phyloP scores from a whole-genome alignment of 92 coral and sea anemone genomes.

The Epizoanthus illoricatus region DNA sequence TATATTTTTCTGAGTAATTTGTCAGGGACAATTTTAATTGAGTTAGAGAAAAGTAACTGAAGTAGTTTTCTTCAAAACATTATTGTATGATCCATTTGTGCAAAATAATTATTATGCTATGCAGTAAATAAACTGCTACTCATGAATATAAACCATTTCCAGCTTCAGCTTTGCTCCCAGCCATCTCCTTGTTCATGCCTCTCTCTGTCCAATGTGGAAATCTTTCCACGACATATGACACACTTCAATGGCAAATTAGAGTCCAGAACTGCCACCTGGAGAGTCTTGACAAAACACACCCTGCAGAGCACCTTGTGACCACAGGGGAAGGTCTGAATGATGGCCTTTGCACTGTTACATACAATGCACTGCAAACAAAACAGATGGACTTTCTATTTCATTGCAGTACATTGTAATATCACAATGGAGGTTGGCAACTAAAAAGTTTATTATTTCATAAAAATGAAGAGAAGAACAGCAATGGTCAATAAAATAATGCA shows the following conservation, averaged over 20 bases:
- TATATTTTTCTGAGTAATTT: too few species aligned
- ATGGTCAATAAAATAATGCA: not conserved
- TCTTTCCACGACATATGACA: constrained; percentile 82
- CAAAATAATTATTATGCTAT: too few species aligned
- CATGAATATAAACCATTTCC: too few species aligned
- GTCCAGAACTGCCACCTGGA: constrained; percentile 89
- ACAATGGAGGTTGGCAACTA: not conserved
- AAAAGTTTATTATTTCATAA: not conserved
- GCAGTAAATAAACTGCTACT: too few species aligned
- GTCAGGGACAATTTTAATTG: too few species aligned
- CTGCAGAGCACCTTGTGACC: constrained; percentile 81
- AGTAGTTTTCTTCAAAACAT: too few species aligned
- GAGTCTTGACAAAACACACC: constrained; percentile 77
- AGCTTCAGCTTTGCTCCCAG: not conserved
- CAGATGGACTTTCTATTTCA: not conserved
- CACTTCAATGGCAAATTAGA: constrained; percentile 86
- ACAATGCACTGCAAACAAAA: constrained; percentile 70
- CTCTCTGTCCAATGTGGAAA: constrained; percentile 81
- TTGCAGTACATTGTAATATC: too few species aligned
- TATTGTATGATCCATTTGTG: too few species aligned
- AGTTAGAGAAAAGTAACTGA: too few species aligned
- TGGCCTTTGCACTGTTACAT: constrained; percentile 86
- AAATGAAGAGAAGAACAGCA: not conserved
- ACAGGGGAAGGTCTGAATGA: constrained; percentile 86
- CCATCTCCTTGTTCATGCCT: constrained; percentile 54